A percentile compares a stretch with the other conserved stretches of the same genome.
phyloP scores from a whole-genome alignment of 2,888 invertebrate genomes.

The Agrenia bidenticulata region DNA sequence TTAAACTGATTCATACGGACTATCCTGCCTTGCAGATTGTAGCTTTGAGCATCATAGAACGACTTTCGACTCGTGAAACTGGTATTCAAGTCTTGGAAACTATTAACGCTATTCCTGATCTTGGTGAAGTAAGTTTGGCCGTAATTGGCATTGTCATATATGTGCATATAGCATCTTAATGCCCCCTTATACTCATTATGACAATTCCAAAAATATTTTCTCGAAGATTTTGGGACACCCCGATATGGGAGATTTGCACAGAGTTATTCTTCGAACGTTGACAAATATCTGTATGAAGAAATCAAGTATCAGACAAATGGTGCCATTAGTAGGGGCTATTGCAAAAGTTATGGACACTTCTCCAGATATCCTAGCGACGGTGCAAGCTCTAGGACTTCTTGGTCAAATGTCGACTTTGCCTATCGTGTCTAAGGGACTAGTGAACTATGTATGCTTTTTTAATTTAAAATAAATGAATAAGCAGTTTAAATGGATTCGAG shows the following conservation, averaged over 20 bases:
- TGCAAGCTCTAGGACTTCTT: conserved; percentile 25
- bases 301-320: conserved; percentile 18
- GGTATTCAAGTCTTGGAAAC: conserved; percentile 38
- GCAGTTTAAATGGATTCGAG: no score
- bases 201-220: no score
- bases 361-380: conserved; percentile 23
- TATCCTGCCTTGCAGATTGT: conserved; percentile 44
- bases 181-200: no score
- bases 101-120: conserved; percentile 24
- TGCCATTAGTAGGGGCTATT: conserved; percentile 23
- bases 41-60: conserved; percentile 41
- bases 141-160: no score
- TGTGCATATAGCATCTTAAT: no score
- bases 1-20: conserved; percentile 33
- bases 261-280: conserved; percentile 35
- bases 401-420: conserved; percentile 26
- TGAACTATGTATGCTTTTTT: conserved; percentile 24
- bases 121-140: conserved; percentile 40
- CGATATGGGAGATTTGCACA: conserved; percentile 45
- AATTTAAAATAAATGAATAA: no score
- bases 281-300: conserved; percentile 25
- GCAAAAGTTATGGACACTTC: conserved; percentile 23
- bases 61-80: conserved; percentile 20
- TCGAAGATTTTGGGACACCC: conserved; percentile 36
- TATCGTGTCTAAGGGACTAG: conserved; percentile 26